These are phyloP conservation scores for Drosophila quadrilineata DNA, from an alignment of 1,140 invertebrate genomes.

Conservation along the genomic window DNA sequence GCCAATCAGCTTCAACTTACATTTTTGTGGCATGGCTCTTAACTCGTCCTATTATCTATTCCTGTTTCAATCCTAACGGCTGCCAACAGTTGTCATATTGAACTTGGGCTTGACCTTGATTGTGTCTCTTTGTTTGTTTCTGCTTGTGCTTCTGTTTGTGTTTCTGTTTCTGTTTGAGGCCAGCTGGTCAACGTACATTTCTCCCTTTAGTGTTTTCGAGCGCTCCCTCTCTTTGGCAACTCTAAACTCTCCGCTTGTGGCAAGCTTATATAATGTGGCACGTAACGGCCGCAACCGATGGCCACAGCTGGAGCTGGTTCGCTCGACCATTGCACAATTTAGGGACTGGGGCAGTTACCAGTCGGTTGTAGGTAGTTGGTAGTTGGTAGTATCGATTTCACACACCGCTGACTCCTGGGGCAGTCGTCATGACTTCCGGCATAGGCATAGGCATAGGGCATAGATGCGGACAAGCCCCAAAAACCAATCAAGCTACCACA, in stretches of 20 bases:
- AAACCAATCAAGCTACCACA: constrained; percentile 2
- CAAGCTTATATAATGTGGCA: constrained; percentile 27
- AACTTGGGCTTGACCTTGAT: constrained; percentile 31
- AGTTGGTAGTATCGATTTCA: constrained; percentile 80
- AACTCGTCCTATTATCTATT: too few relatives aligned
- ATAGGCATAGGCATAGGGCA: not conserved
- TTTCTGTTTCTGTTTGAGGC: too few relatives aligned
- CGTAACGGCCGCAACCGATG: constrained; percentile 4
- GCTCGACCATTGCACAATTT: constrained; percentile 20
- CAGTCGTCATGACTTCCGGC: constrained; percentile 52
- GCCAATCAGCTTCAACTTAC: constrained; percentile 70
- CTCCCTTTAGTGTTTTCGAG: too few relatives aligned
- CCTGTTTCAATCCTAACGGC: too few relatives aligned
- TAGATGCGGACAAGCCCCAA: constrained; percentile 49
- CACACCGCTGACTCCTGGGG: constrained; percentile 64
- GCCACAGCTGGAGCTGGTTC: not conserved
- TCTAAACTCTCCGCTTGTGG: too few relatives aligned
- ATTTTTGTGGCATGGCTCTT: too few relatives aligned
- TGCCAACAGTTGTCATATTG: constrained; percentile 39
- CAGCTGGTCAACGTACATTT: too few relatives aligned
- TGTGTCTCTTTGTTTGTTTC: too few relatives aligned
- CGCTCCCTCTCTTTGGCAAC: too few relatives aligned
- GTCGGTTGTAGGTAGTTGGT: too few relatives aligned
- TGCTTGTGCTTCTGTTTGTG: too few relatives aligned
- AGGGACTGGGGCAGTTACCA: constrained; percentile 40